Conservation (phyloP, 1,140 invertebrate genomes). For the Gryllus bimaculatus region DNA sequence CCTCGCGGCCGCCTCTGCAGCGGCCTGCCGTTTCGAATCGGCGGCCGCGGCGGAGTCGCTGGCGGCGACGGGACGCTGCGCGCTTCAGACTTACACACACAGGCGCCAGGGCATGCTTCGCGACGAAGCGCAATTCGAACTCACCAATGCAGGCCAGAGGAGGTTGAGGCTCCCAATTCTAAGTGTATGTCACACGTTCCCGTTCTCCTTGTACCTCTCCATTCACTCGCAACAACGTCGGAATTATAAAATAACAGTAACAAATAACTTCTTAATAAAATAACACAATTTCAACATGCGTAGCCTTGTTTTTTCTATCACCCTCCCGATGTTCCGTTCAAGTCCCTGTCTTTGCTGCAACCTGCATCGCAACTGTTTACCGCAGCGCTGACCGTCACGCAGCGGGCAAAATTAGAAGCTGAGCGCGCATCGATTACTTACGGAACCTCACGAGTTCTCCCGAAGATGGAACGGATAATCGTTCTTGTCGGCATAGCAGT, state of each 20-base stretch:
- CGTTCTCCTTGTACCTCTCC: constrained; percentile 1
- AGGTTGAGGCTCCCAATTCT: neutral
- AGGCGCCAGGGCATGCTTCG: neutral
- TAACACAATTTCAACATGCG: constrained; percentile 13
- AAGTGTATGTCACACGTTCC: constrained; percentile 1
- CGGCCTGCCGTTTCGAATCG: too few species aligned
- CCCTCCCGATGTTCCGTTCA: constrained; percentile 8
- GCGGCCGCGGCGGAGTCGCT: too few species aligned
- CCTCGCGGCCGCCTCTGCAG: too few species aligned
- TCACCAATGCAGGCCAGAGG: constrained; percentile 10
- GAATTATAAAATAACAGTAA: constrained; percentile 11
- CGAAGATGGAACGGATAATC: constrained; percentile 10
- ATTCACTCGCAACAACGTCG: neutral
- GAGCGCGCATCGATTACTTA: constrained; percentile 8
- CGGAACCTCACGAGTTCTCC: constrained; percentile 6
- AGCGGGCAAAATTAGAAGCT: constrained; percentile 8
- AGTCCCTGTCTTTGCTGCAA: constrained; percentile 17
- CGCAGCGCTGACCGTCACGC: constrained; percentile 18
- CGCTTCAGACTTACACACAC: too few species aligned
- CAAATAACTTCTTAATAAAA: constrained; percentile 12
- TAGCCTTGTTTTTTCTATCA: constrained; percentile 12
- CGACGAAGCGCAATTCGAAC: neutral
- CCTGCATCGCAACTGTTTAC: constrained; percentile 19
- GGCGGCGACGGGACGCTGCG: too few species aligned
- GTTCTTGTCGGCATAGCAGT: neutral